Evolutionary conservation across 2,113 vertebrate species (phyloP).

Genomic region (Pardalotus punctatus): DNA sequence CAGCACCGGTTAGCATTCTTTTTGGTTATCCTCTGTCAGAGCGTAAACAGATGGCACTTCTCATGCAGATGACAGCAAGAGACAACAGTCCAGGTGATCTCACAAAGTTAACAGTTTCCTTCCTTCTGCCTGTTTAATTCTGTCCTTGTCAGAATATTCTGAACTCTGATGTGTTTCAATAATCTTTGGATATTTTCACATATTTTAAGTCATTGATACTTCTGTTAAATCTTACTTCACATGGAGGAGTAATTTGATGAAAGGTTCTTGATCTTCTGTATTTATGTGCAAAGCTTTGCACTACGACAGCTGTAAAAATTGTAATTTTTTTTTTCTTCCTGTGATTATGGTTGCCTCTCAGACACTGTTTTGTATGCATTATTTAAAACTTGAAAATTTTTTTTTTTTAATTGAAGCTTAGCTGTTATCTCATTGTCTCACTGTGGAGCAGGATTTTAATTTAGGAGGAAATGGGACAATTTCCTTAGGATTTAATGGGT

Average conservation of each 20-base stretch:
- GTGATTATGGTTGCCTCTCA: background rate
- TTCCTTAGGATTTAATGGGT: background rate
- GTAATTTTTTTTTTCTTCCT: background rate
- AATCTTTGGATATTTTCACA: background rate
- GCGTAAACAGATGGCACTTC: conserved; percentile 97
- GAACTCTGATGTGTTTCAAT: background rate
- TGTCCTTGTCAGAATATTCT: background rate
- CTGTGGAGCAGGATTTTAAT: background rate
- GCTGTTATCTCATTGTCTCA: background rate
- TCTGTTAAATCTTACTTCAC: background rate
- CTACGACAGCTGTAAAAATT: background rate
- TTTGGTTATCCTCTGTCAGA: conserved; percentile 98
- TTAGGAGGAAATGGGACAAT: background rate
- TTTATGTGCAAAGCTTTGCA: background rate
- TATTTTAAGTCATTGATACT: background rate
- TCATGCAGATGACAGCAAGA: conserved; percentile 99
- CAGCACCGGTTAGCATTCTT: conserved; percentile 90
- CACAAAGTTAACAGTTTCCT: background rate
- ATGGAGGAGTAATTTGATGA: background rate
- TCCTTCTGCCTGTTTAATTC: background rate
- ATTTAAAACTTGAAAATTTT: background rate
- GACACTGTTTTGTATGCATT: background rate
- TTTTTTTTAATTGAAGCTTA: background rate
- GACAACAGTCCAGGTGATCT: conserved; percentile 95
- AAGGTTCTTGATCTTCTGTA: background rate